Base-by-base conservation (phyloP, 1,140 invertebrate genomes). In the Rhagoletis pomonella region DNA sequence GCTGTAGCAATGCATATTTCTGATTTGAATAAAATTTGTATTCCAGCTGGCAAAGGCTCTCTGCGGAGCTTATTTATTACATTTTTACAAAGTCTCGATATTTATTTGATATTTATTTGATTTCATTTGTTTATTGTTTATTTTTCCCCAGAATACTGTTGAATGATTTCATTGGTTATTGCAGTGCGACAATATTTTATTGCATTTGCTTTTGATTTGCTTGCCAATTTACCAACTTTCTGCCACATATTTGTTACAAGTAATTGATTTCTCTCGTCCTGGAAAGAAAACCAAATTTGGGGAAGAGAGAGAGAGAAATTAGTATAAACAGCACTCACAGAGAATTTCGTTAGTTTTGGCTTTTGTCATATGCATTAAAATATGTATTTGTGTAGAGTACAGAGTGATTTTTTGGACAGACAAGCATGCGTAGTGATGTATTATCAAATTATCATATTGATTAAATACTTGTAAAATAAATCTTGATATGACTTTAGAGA, bases 201-300 rank as follows among this genome's bases (percentile, higher is more conserved):
- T 81, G 73, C n/a, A 29, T 81, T 81, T 81, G 73, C 2, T 77
- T 7, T 4, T 55, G 7, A 1, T 77, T 77, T 50, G 69, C 17
- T 55, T 81, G 47, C 50, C 17, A 29, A 89, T 91, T 91, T 90
- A 93, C 92, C 91, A 93, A 88, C 29, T 90, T 93, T 97, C 85
- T 98, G 95, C 97, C 97, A 98, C 91, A 97, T 97, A 92, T 98
- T 98, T n/a, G 97, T 97, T 14, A 97, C 98, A 77, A 98, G 93
- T 89, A 96, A 94, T 93, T 96, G 96, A 93, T 96, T 96, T 93
- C 96, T 96, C 93, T 96, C 96, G 90, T 96, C 96, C 96, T 96
- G 94, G 60, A 94, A 94, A 85, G 90, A 91, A 89, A 96, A 85
- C 47, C 87, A 50, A 0, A 47, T 58, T 29, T 29, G 29, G 29